Base-by-base conservation (phyloP, 2,888 invertebrate genomes). In the Elgonia sp. region DNA sequence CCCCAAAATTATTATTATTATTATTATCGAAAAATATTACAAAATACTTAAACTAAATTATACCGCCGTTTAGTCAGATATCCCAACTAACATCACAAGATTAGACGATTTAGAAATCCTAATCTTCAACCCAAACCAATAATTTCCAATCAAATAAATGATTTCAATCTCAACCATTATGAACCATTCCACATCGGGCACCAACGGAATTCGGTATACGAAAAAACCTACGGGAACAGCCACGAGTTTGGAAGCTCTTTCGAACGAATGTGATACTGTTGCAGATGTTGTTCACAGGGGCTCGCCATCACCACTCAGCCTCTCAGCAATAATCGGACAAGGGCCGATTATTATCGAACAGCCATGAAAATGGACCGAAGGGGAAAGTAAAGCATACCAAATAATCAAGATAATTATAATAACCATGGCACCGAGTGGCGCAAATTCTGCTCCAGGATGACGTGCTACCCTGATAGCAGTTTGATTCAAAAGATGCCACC, bases 221-320 rank as follows among this genome's bases (percentile, higher is more conserved):
- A 60, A 69, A 84, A 89, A 86, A 83, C 86, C 89, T 76, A 73
- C 84, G 84, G 89, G 81, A 89, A 88, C 70, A 87, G 88, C 46
- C 40, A 60, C 46, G 60, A 81, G 63, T 69, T 62, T 53, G 63
- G 63, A 75, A 91, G 89, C 92, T 92, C 92, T 90, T 92, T 81
- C 79, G 42, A 73, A 81, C 89, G 87, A 90, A 92, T 94, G 92
- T 86, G 90, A 92, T 92, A 93, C 93, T 94, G 93, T 91, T 93
- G 91, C 90, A 82, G 90, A 92, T 93, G 93, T 93, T 93, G 93
- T 93, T 93, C 90, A 90, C 91, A 92, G 93, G 93, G 93, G 93
- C 93, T 94, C 93, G 93, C 92, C 92, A 91, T 91, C 91, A 90
- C 91, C 90, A 87, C 84, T 90, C 91, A 91, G 89, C 88, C 86